phyloP scores from a whole-genome alignment of 2,888 invertebrate species.

The Stramonita haemastoma region DNA sequence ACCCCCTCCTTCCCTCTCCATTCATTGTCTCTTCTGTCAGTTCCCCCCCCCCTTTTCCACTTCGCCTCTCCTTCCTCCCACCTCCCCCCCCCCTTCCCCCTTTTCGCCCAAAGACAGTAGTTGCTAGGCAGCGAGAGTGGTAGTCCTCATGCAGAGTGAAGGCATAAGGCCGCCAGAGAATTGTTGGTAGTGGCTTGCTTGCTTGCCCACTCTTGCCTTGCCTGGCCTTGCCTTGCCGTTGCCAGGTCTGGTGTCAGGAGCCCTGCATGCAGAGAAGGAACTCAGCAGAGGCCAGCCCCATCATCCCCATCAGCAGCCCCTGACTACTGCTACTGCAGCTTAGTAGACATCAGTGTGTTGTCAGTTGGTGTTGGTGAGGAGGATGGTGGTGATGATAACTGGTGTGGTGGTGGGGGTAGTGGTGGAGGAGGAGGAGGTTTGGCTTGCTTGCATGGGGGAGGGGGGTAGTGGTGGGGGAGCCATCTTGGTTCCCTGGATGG shows the following conservation, averaged over 20 bases:
- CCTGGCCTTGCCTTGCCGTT: neutral
- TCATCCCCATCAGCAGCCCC: neutral
- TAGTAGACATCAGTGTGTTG: conserved; percentile 1
- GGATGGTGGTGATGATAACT: neutral
- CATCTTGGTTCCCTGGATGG: conserved; percentile 18
- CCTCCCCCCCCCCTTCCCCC: neutral
- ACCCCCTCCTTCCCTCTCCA: neutral
- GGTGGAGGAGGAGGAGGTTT: neutral
- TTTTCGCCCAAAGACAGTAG: neutral
- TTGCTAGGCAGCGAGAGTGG: conserved; percentile 24
- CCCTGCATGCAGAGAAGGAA: neutral
- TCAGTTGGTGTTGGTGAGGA: neutral
- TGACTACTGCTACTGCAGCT: conserved; percentile 20
- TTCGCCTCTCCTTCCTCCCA: neutral
- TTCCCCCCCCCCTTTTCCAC: neutral
- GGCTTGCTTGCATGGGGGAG: neutral
- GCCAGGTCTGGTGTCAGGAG: neutral
- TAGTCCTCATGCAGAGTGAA: neutral
- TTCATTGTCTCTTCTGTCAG: neutral
- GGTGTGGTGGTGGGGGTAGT: neutral
- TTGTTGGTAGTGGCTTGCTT: neutral
- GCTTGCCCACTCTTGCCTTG: neutral
- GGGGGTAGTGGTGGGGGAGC: neutral
- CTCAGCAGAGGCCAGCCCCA: neutral
- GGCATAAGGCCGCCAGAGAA: neutral